phyloP scores from a whole-genome alignment of 2,888 invertebrate species.

The Scaptomyza tumidula region DNA sequence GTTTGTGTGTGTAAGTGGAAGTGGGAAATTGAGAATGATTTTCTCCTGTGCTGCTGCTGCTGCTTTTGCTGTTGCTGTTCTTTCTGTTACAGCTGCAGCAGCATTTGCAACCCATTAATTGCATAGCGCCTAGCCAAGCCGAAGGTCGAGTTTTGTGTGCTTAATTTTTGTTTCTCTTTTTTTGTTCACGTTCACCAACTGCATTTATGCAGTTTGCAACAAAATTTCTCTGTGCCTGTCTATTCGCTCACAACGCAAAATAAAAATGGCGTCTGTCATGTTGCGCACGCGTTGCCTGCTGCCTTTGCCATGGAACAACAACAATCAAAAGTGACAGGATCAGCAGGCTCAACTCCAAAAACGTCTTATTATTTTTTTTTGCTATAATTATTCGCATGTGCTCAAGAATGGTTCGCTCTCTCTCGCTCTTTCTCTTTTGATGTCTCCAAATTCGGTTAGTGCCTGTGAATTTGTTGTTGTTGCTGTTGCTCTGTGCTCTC shows the following conservation, averaged over 20 bases:
- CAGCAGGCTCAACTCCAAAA: conserved; percentile 24
- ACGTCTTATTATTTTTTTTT: not conserved
- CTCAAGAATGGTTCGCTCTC: conserved; percentile 1
- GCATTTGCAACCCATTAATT: conserved; percentile 32
- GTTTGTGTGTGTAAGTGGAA: conserved; percentile 43
- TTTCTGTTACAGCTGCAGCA: conserved; percentile 12
- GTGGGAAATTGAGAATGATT: conserved; percentile 48
- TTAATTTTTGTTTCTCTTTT: not conserved
- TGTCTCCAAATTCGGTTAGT: conserved; percentile 30
- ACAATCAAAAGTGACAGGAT: conserved; percentile 41
- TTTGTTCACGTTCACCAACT: conserved; percentile 14
- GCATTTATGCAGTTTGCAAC: conserved; percentile 12
- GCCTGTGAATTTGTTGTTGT: conserved; percentile 15
- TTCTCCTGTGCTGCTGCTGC: conserved; percentile 40
- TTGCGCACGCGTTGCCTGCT: conserved; percentile 48
- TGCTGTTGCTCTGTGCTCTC: conserved; percentile 18
- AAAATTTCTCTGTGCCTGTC: conserved; percentile 16
- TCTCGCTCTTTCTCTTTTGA: not conserved
- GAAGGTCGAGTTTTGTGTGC: conserved; percentile 37
- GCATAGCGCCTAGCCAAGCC: conserved; percentile 20
- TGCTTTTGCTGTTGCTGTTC: too few relatives aligned
- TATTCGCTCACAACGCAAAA: conserved; percentile 10
- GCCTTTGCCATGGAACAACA: conserved; percentile 8
- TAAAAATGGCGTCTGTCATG: conserved; percentile 66
- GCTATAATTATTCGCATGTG: conserved; percentile 39